phyloP scores from a whole-genome alignment of 2,888 invertebrate genomes.

The Autographa pulchrina region DNA sequence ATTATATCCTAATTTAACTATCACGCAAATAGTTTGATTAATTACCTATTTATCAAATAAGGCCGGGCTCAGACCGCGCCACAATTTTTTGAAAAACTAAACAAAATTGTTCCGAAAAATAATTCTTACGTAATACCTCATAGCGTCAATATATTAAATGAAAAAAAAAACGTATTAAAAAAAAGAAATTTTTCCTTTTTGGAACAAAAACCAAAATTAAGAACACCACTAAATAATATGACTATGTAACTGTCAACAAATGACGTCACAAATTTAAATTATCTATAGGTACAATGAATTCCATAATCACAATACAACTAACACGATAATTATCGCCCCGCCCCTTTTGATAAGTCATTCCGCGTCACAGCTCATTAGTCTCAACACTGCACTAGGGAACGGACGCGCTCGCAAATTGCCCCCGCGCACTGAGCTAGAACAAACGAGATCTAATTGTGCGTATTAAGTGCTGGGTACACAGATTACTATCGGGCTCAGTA shows the following conservation, averaged over 20 bases:
- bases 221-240: too few relatives aligned
- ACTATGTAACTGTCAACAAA: too few relatives aligned
- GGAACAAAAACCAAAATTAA: too few relatives aligned
- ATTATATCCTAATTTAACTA: not conserved
- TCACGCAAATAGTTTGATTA: constrained; percentile 5
- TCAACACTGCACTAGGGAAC: constrained; percentile 59
- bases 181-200: too few relatives aligned
- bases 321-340: constrained; percentile 23
- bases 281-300: too few relatives aligned
- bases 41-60: not conserved
- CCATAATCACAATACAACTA: too few relatives aligned
- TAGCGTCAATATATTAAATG: too few relatives aligned
- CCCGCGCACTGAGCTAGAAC: constrained; percentile 65
- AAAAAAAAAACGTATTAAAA: too few relatives aligned
- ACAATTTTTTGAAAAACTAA: not conserved
- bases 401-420: constrained; percentile 58
- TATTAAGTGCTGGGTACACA: constrained; percentile 46
- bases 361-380: constrained; percentile 61
- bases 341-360: constrained; percentile 59
- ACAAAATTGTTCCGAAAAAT: not conserved
- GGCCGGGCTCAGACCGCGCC: not conserved
- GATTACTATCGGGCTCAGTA: not conserved
- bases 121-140: too few relatives aligned
- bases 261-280: too few relatives aligned
- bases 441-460: constrained; percentile 64